Evolutionary conservation across 2,113 vertebrate genomes (phyloP).

Genomic region (Manacus vitellinus): DNA sequence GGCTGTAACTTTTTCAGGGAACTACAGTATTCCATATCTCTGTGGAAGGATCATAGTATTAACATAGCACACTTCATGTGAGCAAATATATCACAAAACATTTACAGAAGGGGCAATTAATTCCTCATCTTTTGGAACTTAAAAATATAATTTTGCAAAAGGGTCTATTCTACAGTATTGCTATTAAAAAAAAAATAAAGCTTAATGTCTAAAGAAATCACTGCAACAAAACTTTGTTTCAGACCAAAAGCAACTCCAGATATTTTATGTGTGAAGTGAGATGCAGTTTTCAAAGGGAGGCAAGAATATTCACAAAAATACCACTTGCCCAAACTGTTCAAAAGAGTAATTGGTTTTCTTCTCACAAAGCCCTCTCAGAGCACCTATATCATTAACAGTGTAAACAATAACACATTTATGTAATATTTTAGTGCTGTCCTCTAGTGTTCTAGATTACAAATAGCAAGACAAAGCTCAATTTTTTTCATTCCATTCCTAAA

Average conservation of each 20-base stretch:
- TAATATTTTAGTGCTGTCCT: constrained; percentile 70
- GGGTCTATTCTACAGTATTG: neutral
- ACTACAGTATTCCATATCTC: neutral
- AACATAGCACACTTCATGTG: fast-evolving
- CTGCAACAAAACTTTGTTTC: neutral
- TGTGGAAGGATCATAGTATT: neutral
- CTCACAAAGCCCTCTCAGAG: neutral
- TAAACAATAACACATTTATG: constrained; percentile 48
- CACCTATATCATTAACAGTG: neutral
- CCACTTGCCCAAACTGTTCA: neutral
- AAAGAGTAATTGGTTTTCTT: neutral
- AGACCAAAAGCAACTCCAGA: neutral
- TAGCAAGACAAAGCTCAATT: neutral
- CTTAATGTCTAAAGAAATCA: neutral
- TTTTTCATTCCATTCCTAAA: neutral
- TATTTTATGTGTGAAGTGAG: neutral
- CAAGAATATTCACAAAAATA: neutral
- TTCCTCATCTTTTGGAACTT: neutral
- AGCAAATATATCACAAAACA: neutral
- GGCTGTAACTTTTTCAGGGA: neutral
- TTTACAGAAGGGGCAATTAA: neutral
- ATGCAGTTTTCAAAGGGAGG: neutral
- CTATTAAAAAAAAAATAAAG: neutral
- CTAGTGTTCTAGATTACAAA: constrained; percentile 67
- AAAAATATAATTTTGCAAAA: neutral